Evolutionary conservation across 2,113 vertebrate species (phyloP), one percentile per base, ranked within the genome.

Genomic region (Psephotus haematonotus): DNA sequence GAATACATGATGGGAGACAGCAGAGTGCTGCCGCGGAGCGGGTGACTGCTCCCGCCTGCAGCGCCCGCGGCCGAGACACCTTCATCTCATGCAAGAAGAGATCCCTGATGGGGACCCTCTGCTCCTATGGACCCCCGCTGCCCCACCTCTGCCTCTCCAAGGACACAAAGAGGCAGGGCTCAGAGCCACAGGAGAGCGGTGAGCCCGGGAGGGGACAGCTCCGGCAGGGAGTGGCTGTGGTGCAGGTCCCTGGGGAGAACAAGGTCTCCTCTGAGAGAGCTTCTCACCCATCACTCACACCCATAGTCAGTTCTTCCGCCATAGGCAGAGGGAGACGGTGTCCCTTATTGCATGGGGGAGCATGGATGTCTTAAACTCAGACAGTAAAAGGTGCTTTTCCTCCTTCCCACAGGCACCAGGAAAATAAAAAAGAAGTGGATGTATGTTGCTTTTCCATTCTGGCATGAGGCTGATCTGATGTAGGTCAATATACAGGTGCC

Each of bases 21-120:
- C 57, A 5, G 67, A 76, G 59, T 1, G 35, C 47, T 79, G 67
- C 84, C 33, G 47, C 41, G 47, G 86, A 71, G 64, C 0, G 3
- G 3, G 9, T 17, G 46, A 7, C 65, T 63, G 33, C 33, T 82
- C 23, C 69, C 28, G 75, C 52, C 65, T 43, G n/a, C 28, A 28
- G 55, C 22, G 13, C 29, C 31, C 0, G 0, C 0, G 1, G 44
- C 5, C 1, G 29, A 55, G 41, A 46, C 2, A 3, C 7, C 7
- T 55, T 59, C 52, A 11, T 37, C 77, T 70, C 29, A 28, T n/a
- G 2, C 46, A 27, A 35, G n/a, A 52, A 90, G 19, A 67, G 6
- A 28, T 0, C 8, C 24, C 5, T 0, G 1, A 13, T 22, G 49
- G 80, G 80, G 25, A 88, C 17, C 9, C 16, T 39, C 37, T 28